Conservation (phyloP, 2,797 vertebrate species). For the Pseudomugil gertrudae region DNA sequence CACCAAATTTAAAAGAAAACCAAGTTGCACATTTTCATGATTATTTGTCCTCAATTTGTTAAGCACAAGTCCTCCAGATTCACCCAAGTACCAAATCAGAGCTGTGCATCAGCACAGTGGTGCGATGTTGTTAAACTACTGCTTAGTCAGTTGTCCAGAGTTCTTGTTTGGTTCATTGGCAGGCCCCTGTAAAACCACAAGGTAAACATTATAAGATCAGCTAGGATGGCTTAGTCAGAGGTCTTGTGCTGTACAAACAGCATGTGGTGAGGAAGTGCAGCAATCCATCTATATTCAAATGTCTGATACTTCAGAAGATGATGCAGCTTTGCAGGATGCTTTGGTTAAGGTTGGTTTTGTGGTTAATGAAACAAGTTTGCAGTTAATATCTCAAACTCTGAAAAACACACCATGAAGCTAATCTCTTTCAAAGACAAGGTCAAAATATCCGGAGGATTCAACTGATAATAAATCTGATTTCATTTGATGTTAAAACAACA, state of each 20-base stretch:
- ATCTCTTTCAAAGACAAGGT: not conserved
- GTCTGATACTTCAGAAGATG: constrained; percentile 18
- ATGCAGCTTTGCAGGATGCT: constrained; percentile 10
- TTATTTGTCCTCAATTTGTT: not conserved
- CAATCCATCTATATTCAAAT: constrained; percentile 28
- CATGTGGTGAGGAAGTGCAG: constrained; percentile 19
- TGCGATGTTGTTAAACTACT: constrained; percentile 26
- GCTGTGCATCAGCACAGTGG: constrained; percentile 19
- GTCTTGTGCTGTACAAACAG: constrained; percentile 23
- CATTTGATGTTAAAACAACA: not conserved
- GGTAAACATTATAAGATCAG: constrained; percentile 51
- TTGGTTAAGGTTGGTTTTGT: constrained; percentile 1
- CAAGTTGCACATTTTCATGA: not conserved
- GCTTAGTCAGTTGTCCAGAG: constrained; percentile 49
- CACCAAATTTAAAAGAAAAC: no score
- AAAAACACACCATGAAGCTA: not conserved
- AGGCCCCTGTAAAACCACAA: constrained; percentile 50
- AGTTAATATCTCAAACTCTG: not conserved
- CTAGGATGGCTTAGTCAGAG: constrained; percentile 39
- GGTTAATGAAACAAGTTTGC: not conserved
- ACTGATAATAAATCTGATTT: not conserved
- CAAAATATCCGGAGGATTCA: not conserved
- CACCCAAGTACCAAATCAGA: constrained; percentile 1
- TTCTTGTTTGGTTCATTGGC: constrained; percentile 25
- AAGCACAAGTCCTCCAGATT: constrained; percentile 11